Conservation (phyloP, 2,113 vertebrate genomes). For the Amphiprion ocellaris region DNA sequence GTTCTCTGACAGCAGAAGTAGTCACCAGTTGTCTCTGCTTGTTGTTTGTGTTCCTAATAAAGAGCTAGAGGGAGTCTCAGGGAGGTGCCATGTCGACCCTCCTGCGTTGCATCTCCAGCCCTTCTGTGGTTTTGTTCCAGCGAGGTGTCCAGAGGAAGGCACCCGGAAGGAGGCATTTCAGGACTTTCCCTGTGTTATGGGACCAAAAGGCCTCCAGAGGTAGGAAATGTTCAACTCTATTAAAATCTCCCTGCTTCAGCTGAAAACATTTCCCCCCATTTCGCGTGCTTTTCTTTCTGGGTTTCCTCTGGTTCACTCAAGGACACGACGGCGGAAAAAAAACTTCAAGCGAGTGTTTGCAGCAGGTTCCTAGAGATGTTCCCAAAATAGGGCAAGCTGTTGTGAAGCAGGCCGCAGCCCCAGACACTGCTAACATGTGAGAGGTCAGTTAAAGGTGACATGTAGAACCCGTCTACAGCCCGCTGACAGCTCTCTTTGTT, state of each 20-base stretch:
- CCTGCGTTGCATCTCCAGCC: slow-evolving; percentile 78
- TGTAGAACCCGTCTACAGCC: slow-evolving; percentile 16
- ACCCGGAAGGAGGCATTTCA: slow-evolving; percentile 78
- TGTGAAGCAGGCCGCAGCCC: slow-evolving; percentile 11
- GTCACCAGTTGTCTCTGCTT: slow-evolving; percentile 24
- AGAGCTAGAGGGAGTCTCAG: slow-evolving; percentile 61
- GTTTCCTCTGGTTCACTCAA: slow-evolving; percentile 49
- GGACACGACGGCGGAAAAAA: slow-evolving; percentile 47
- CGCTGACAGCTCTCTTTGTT: not conserved
- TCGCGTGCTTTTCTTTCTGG: slow-evolving; percentile 6
- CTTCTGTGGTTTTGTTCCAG: slow-evolving; percentile 71
- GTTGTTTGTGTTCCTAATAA: slow-evolving; percentile 59
- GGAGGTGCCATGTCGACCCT: slow-evolving; percentile 81
- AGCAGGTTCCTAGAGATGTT: slow-evolving; percentile 44
- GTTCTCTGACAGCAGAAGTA: slow-evolving; percentile 52
- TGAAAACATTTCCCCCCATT: slow-evolving; percentile 5
- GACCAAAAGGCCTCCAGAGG: slow-evolving; percentile 82
- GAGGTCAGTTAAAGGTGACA: slow-evolving; percentile 86
- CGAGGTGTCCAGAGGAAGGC: slow-evolving; percentile 63
- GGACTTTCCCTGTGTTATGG: slow-evolving; percentile 81
- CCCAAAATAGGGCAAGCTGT: slow-evolving; percentile 52
- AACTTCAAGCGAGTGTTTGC: slow-evolving; percentile 40
- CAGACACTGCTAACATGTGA: slow-evolving; percentile 56
- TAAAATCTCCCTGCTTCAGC: slow-evolving; percentile 17
- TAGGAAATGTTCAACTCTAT: slow-evolving; percentile 55